phyloP scores from a whole-genome alignment of 2,888 invertebrate species.

The Nomada goodeniana region DNA sequence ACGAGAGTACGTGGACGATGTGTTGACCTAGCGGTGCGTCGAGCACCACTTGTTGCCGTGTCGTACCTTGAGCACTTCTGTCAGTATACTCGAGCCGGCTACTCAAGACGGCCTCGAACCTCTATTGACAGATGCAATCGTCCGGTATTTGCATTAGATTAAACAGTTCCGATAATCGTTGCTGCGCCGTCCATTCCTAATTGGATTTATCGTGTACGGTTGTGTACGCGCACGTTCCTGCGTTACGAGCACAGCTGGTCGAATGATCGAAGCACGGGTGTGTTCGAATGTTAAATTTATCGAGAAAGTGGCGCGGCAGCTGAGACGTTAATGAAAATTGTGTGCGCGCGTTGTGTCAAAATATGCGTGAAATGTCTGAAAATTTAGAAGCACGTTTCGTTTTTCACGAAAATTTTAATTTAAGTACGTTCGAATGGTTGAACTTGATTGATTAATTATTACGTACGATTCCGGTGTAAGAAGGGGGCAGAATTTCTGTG shows the following conservation, averaged over 20 bases:
- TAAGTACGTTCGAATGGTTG: not conserved
- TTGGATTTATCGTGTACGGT: slow-evolving; percentile 29
- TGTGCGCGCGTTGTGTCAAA: no score
- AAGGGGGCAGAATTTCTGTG: no score
- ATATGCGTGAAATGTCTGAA: no score
- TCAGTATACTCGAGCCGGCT: slow-evolving; percentile 69
- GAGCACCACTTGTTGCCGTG: slow-evolving; percentile 80
- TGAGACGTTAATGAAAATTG: no score
- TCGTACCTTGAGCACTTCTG: slow-evolving; percentile 73
- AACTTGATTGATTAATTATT: not conserved
- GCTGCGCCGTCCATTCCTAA: slow-evolving; percentile 16
- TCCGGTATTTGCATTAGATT: slow-evolving; percentile 50
- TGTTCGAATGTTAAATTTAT: not conserved
- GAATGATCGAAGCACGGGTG: not conserved
- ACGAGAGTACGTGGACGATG: slow-evolving; percentile 52
- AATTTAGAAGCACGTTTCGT: no score
- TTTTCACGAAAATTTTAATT: no score
- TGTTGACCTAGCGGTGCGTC: slow-evolving; percentile 69
- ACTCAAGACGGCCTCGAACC: slow-evolving; percentile 59
- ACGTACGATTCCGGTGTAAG: no score
- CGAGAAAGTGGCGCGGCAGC: not conserved
- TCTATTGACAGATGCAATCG: slow-evolving; percentile 54
- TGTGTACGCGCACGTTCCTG: not conserved
- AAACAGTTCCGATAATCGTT: slow-evolving; percentile 48
- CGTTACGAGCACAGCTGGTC: not conserved